Evolutionary conservation across 2,888 invertebrate genomes (phyloP).

Genomic region (Tolmerus cingulatus): DNA sequence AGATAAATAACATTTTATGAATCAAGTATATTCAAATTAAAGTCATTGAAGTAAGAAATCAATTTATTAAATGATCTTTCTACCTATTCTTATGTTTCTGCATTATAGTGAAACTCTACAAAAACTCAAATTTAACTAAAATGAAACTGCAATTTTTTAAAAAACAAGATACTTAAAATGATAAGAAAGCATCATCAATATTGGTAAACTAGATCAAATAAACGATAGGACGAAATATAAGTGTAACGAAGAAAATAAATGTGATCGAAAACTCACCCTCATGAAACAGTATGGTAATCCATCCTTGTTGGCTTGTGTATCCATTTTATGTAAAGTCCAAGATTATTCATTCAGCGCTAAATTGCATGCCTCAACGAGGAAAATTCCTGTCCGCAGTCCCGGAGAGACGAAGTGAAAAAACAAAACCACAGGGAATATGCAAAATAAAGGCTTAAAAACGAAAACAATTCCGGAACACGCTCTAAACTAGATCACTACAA

Average conservation of each 20-base stretch:
- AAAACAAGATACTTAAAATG: too few species aligned
- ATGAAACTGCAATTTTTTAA: too few species aligned
- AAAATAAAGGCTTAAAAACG: background rate
- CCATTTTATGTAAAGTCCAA: slow-evolving; percentile 34
- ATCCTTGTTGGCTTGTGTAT: slow-evolving; percentile 34
- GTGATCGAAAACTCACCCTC: slow-evolving; percentile 11
- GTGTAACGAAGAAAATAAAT: background rate
- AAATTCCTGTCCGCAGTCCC: slow-evolving; percentile 4
- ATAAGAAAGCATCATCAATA: too few species aligned
- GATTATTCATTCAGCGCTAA: slow-evolving; percentile 32
- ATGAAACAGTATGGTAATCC: slow-evolving; percentile 35
- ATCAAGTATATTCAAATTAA: background rate
- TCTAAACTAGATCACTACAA: slow-evolving; percentile 26
- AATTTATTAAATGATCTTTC: too few species aligned
- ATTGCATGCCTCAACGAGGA: slow-evolving; percentile 5
- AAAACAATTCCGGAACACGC: slow-evolving; percentile 5
- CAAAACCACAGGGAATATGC: background rate
- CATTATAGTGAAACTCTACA: too few species aligned
- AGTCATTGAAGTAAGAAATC: too few species aligned
- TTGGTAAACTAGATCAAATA: background rate
- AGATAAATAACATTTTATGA: background rate
- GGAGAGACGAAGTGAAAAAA: background rate
- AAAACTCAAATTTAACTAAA: too few species aligned
- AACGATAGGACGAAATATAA: background rate
- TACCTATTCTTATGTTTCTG: too few species aligned